Base-by-base conservation (phyloP, 2,113 vertebrate genomes). In the Amphiprion ocellaris region DNA sequence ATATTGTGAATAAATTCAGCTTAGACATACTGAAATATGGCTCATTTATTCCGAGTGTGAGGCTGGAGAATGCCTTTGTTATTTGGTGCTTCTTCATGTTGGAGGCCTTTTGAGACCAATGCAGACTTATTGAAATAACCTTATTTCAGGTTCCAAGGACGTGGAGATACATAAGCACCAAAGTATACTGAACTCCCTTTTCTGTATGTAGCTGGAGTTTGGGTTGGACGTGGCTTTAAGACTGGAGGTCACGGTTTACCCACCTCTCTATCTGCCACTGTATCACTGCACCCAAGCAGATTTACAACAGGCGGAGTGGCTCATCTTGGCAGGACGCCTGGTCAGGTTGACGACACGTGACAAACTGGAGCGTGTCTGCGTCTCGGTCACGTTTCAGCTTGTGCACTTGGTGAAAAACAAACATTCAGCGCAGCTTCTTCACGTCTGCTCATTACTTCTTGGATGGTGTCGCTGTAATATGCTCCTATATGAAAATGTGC, bases 291-390 rank as follows among this genome's bases (percentile, higher is more conserved):
- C 12, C 4, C 0, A 4, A 21, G 80, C 56, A 69, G 19, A 77
- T 69, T 62, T 54, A 7, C 63, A 75, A 74, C 79, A 88, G 85
- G 87, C 85, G 79, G 69, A 14, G 54, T 1, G 12, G 41, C 47
- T 39, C 4, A 46, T 61, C 56, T 50, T 0, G 79, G 71, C 33
- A 47, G 6, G 10, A 21, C 1, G 14, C 70, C 77, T 4, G 17
- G 46, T 83, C 72, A 67, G 73, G 68, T 82, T 66, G 70, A 69
- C 10, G 10, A 37, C 26, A 0, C 81, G 81, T 85, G 86, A 87
- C 61, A 0, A 53, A 67, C 54, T 28, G 10, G 39, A 58, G 23
- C 6, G 17, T 6, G 56, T 52, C 74, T 54, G 69, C 52, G 39
- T 81, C 39, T 65, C 9, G 4, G 47, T 86, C 52, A 30, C 1